Base-by-base conservation (phyloP, 1,140 invertebrate species). In the Adoxophyes honmai region DNA sequence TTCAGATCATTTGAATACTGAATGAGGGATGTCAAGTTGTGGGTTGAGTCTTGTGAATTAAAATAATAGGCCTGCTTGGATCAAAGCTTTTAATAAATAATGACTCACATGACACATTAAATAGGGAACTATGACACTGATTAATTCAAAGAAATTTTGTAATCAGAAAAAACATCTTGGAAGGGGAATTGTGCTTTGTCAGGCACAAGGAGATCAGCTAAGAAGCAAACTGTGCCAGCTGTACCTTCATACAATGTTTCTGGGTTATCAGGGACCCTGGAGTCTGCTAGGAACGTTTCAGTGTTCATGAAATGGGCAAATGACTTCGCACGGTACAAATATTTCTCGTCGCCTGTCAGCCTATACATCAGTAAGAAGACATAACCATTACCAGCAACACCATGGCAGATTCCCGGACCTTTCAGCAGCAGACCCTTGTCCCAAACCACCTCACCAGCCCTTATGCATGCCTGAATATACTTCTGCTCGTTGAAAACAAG, bases 221-320 rank as follows among this genome's bases (percentile, higher is more conserved):
- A 81, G 74, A 92, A 98, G 69, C 96, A 97, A 9, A 94, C 93
- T 14, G 96, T 95, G 4, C 97, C 97, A 39, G 96, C 95, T 48
- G 93, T 90, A 2, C 97, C 97, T 88, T 98, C 96, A 83, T 94
- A 98, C 34, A 98, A 89, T 73, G 94, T 96, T 64, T 92, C 94
- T 0, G 96, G 96, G 68, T 90, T 91, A 85, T 98, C 97, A 0
- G 97, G 96, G 1, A 90, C 92, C n/a, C 94, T 88, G 0, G 96
- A 93, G 67, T 92, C 89, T 54, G 82, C 79, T 48, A 91, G 78
- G 75, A 96, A 97, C 63, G 93, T 91, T 0, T 92, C 81, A 8
- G 84, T 90, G 10, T 91, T 91, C 70, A 98, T 86, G 75, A 97
- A 96, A 60, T 94, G 90, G 28, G 94, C 95, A 90, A 97, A 98